A percentile compares a stretch with the other conserved stretches of the same genome.
Conservation (phyloP, 2,113 vertebrate species). For the Talpa occidentalis region DNA sequence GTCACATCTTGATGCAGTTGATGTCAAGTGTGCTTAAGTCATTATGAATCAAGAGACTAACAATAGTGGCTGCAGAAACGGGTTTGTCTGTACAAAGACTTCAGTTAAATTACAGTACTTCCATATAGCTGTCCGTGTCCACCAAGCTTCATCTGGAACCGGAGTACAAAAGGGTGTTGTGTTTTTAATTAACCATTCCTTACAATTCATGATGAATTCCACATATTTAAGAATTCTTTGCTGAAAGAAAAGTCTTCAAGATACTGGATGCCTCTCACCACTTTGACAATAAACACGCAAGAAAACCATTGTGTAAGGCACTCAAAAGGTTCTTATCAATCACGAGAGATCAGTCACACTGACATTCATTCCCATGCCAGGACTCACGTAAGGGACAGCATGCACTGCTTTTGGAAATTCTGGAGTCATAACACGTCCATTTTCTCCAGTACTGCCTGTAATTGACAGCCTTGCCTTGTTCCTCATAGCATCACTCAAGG, state of each 20-base stretch:
- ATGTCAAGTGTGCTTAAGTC: conserved; percentile 99
- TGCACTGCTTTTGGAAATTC: conserved; percentile 99
- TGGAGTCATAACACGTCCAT: conserved; percentile 98
- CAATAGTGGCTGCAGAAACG: conserved; percentile 93
- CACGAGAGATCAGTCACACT: conserved; percentile 99
- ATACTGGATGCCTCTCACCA: conserved; percentile 93
- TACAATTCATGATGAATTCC: conserved; percentile 90
- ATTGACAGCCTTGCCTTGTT: conserved; percentile 98
- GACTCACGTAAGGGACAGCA: conserved; percentile 96
- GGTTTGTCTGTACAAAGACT: conserved; percentile 90
- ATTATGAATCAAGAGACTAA: conserved; percentile 95
- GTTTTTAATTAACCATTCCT: conserved; percentile 85
- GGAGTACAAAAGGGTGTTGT: conserved; percentile 89
- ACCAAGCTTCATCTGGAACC: conserved; percentile 87
- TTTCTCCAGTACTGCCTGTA: conserved; percentile 99
- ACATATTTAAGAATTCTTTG: conserved; percentile 90
- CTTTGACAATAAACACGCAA: conserved; percentile 92
- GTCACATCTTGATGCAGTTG: conserved; percentile 97
- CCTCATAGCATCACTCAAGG: conserved; percentile 96
- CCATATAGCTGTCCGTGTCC: conserved; percentile 91
- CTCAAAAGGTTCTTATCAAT: conserved; percentile 98
- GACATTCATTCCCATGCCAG: conserved; percentile 99
- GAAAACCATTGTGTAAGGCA: conserved; percentile 99
- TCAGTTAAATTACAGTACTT: conserved; percentile 88
- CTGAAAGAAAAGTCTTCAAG: conserved; percentile 92